Base-by-base conservation (phyloP, 2,888 invertebrate genomes). In the Entomobrya multifasciata region DNA sequence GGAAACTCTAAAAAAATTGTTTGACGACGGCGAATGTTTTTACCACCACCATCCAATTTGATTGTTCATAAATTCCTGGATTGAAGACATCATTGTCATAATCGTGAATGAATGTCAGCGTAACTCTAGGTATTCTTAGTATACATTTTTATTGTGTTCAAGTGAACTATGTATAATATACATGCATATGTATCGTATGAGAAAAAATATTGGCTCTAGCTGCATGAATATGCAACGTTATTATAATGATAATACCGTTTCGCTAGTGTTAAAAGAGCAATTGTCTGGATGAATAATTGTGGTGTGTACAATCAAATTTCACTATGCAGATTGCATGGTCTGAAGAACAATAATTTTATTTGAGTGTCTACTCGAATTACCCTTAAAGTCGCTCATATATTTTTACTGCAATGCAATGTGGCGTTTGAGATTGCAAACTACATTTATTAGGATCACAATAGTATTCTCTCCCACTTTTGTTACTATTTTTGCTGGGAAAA, bases 241-340 rank as follows among this genome's bases (percentile, higher is more conserved):
- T 67, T 67, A 44, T 15, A 22, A 8, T 13, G 22, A 72, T 25
- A 22, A 44, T 47, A 25, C 49, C 25, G 49, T 47, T 72, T 72
- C 49, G 22, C 70, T 11, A 20, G 20, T 65, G 41, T 65, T 20
- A 65, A 65, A 60, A 65, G 47, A 77, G 78, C 62, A 80, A 80
- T 80, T 67, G 67, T 80, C n/a, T 13, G 41, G 55, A 80, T 80
- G 70, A 80, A 80, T 80, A 70, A 80, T 80, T 80, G 80, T 25
- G 55, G 36, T 52, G 52, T 55, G 52, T 65, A 20, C 49, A 47
- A 49, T 47, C 25, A n/a, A 47, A 27, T 25, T 70, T 44, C 22
- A 70, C n/a, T 44, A 13, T 44, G 62, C 17, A 60, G 22, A 8
- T n/a, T 5, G n/a, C n/a, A n/a, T n/a, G n/a, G n/a, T n/a, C n/a